Evolutionary conservation across 53 echinoderm and acorn worm genomes (phyloP).

Genomic region (Paracentrotus lividus): DNA sequence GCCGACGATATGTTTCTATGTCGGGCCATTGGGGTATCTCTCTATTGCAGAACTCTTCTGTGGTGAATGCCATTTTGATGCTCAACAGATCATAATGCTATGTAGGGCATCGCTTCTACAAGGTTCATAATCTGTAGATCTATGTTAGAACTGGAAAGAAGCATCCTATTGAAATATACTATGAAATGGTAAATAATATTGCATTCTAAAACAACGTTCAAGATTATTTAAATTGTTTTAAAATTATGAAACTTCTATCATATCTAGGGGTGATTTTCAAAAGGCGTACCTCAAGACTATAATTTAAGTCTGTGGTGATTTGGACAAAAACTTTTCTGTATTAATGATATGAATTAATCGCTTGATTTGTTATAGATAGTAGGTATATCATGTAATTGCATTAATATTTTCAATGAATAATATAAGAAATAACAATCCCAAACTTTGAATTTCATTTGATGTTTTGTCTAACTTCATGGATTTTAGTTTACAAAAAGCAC

Average conservation of each 20-base stretch:
- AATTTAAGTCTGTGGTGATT: too few species aligned
- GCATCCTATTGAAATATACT: neutral
- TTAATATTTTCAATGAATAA: slow-evolving; percentile 56
- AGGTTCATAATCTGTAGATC: neutral
- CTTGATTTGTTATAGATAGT: slow-evolving; percentile 45
- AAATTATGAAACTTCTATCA: too few species aligned
- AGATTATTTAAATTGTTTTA: too few species aligned
- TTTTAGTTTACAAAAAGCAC: too few species aligned
- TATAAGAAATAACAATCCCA: slow-evolving; percentile 27
- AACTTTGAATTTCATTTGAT: too few species aligned
- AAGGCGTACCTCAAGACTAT: neutral
- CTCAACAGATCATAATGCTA: too few species aligned
- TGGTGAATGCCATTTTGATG: too few species aligned
- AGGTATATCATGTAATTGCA: slow-evolving; percentile 28
- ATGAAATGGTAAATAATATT: neutral
- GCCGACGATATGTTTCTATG: too few species aligned
- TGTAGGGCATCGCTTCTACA: neutral
- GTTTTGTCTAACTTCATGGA: too few species aligned
- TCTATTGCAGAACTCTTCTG: too few species aligned
- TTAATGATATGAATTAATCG: neutral
- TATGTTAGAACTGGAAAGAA: neutral
- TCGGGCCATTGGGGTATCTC: too few species aligned
- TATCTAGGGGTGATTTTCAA: neutral
- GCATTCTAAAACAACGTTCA: slow-evolving; percentile 5
- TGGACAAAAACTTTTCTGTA: neutral